Evolutionary conservation across 2,113 vertebrate species (phyloP).

Genomic region (Megaceryle maxima): DNA sequence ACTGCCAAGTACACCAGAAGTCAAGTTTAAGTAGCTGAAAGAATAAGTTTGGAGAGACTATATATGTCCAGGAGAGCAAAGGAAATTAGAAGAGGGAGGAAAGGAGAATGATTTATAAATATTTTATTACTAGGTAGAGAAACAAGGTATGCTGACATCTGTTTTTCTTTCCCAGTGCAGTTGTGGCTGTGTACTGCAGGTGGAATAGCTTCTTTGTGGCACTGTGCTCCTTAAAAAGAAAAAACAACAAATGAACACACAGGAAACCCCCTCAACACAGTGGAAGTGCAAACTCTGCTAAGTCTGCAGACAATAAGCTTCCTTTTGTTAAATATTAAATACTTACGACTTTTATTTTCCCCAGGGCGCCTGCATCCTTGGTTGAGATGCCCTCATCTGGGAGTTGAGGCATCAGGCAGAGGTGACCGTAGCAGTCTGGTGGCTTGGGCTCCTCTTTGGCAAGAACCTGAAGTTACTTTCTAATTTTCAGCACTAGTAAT

Average conservation of each 20-base stretch:
- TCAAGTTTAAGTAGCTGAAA: neutral
- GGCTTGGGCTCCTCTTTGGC: neutral
- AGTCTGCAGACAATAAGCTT: neutral
- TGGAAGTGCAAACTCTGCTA: neutral
- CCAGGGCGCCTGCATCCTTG: neutral
- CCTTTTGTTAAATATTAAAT: neutral
- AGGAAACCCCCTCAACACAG: neutral
- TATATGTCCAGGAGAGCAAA: neutral
- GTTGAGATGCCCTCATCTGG: neutral
- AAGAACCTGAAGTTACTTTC: neutral
- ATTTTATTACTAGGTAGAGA: conserved; percentile 11
- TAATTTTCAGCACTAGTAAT: neutral
- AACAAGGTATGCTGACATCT: conserved; percentile 37
- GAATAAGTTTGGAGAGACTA: neutral
- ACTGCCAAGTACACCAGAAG: neutral
- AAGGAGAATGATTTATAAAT: conserved; percentile 4
- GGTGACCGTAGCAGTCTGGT: neutral
- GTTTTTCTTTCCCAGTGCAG: conserved; percentile 23
- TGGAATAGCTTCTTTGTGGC: neutral
- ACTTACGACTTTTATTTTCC: neutral
- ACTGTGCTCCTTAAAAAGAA: neutral
- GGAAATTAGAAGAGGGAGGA: neutral
- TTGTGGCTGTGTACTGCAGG: neutral
- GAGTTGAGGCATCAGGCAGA: neutral
- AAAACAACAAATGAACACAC: neutral